Base-by-base conservation (phyloP, 2,113 vertebrate species). In the Orthonyx spaldingii region DNA sequence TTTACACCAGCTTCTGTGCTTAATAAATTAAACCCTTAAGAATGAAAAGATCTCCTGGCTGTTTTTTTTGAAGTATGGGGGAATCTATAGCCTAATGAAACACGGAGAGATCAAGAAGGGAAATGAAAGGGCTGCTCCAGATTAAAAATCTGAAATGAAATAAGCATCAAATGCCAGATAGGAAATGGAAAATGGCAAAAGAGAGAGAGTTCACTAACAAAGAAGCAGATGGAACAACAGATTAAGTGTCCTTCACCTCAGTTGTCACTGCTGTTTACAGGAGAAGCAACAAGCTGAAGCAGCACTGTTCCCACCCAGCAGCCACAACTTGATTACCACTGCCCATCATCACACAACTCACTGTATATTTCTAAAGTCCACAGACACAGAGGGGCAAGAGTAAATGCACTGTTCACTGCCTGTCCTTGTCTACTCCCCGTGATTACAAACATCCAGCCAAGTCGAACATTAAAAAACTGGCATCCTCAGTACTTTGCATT, bases 371-470 rank as follows among this genome's bases (percentile, higher is more conserved):
- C 56, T n/a, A 1, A 65, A 84, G 55, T 7, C 61, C 52, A 57
- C 0, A 4, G 39, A 50, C 28, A 37, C 18, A 12, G 44, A 3
- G 1, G 26, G 70, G 32, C n/a, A 50, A 42, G 44, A 55, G 33
- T 27, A 41, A 83, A 16, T 8, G 49, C 39, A 71, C 27, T 78
- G 71, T 50, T 68, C 57, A 75, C 60, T 68, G 64, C 46, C 47
- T 32, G 63, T 19, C 52, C 76, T 81, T 76, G n/a, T 65, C 46
- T 93, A 41, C 52, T 71, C 56, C 64, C 56, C 0, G 0, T 32
- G 49, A 78, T 68, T 75, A 92, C 83, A 78, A 78, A 94, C 8
- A 78, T 10, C 9, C 87, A 91, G 89, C 53, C 89, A 91, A 95
- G 80, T 5, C 8, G 4, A 87, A 94, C 53, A 87, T 49, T 60